Conservation (phyloP, 2,888 invertebrate genomes). For the Emmelina monodactyla region DNA sequence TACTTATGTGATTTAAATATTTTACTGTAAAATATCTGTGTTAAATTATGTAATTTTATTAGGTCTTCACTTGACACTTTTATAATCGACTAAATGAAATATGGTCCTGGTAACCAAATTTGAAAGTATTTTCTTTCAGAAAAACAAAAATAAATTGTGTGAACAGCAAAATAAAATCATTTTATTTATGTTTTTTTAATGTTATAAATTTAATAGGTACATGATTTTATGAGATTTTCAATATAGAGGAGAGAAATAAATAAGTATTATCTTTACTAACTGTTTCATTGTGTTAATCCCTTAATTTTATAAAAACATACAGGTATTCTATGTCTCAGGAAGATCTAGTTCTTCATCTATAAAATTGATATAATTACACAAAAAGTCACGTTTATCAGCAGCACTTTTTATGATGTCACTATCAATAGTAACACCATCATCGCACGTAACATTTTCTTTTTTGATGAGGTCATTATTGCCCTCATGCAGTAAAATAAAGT, state of each 20-base stretch:
- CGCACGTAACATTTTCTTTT: conserved; percentile 37
- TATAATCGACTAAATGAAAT: neutral
- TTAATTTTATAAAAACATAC: neutral
- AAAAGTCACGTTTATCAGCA: conserved; percentile 47
- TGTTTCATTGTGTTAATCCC: conserved; percentile 24
- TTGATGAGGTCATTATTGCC: conserved; percentile 35
- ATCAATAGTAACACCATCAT: conserved; percentile 44
- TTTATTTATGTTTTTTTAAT: conserved; percentile 14
- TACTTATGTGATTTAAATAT: neutral
- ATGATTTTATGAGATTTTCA: conserved; percentile 33
- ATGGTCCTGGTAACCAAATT: neutral
- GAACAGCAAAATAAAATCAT: neutral
- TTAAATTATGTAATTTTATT: neutral
- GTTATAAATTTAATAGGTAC: neutral
- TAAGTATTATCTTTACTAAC: conserved; percentile 42
- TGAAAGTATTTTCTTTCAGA: neutral
- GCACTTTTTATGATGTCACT: conserved; percentile 41
- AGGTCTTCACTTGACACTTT: neutral
- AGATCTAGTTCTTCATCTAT: conserved; percentile 24
- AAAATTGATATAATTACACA: conserved; percentile 54
- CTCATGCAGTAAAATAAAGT: conserved; percentile 49
- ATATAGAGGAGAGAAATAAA: conserved; percentile 36
- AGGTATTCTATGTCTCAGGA: neutral
- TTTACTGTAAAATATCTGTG: neutral
- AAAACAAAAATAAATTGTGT: neutral